Evolutionary conservation across 2,888 invertebrate genomes (phyloP).

Genomic region (Thereva unica): DNA sequence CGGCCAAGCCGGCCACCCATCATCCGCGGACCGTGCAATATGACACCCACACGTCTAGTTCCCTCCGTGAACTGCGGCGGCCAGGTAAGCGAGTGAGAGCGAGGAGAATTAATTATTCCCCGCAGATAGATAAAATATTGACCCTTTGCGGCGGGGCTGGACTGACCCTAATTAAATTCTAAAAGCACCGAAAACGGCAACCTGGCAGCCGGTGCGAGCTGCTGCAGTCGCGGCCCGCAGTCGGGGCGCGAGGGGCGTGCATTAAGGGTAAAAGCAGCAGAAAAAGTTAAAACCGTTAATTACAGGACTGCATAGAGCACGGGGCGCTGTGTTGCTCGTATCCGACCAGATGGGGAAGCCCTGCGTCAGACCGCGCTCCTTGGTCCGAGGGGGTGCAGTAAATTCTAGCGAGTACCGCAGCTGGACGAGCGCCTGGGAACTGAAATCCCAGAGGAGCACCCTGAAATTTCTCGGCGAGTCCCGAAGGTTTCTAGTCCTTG

Average conservation of each 20-base stretch:
- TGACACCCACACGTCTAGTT: too few relatives aligned
- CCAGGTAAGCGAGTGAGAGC: too few relatives aligned
- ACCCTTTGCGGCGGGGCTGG: conserved; percentile 35
- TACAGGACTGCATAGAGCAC: conserved; percentile 15
- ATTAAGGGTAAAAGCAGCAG: conserved; percentile 8
- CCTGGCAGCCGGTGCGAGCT: not conserved
- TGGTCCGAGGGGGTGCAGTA: not conserved
- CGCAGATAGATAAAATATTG: conserved; percentile 39
- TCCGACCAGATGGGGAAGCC: conserved; percentile 15
- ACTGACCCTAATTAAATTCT: conserved; percentile 41
- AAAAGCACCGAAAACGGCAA: conserved; percentile 29
- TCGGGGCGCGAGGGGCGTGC: conserved; percentile 8
- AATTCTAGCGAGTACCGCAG: not conserved
- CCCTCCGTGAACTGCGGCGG: too few relatives aligned
- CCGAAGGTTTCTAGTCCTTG: not conserved
- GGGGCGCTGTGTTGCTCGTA: not conserved
- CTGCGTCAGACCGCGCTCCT: not conserved
- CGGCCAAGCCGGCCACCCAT: too few relatives aligned
- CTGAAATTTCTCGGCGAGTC: not conserved
- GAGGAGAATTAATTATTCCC: conserved; percentile 36
- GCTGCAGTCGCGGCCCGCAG: not conserved
- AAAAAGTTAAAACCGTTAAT: conserved; percentile 32
- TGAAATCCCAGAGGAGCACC: not conserved
- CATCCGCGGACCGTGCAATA: too few relatives aligned
- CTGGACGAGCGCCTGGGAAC: not conserved